Conservation (phyloP, 2,888 invertebrate species). For the Meghimatium bilineatum region DNA sequence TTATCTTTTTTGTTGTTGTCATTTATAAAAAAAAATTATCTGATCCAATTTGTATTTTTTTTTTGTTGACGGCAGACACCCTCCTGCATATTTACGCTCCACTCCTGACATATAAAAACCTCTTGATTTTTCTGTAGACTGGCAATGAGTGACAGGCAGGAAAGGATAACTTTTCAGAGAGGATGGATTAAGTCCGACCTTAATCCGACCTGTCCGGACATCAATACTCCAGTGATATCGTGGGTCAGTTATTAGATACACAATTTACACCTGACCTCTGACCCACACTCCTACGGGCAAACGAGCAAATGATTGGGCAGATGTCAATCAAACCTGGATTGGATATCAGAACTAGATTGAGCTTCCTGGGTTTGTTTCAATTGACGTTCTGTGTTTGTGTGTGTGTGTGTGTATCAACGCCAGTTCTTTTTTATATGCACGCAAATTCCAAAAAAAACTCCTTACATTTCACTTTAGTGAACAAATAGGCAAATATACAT, state of each 20-base stretch:
- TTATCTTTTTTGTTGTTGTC: too few species aligned
- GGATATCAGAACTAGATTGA: slow-evolving; percentile 3
- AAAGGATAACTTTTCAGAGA: slow-evolving; percentile 4
- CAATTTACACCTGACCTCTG: slow-evolving; percentile 43
- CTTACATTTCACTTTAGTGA: too few species aligned
- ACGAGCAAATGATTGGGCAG: slow-evolving; percentile 13
- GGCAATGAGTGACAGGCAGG: slow-evolving; percentile 17
- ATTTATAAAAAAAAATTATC: too few species aligned
- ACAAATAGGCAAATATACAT: too few species aligned
- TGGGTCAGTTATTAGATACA: slow-evolving; percentile 33
- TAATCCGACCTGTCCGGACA: not conserved
- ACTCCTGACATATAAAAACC: not conserved
- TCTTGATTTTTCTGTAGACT: not conserved
- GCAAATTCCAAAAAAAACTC: too few species aligned
- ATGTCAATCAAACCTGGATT: slow-evolving; percentile 34
- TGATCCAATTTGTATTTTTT: not conserved
- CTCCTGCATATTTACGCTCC: not conserved
- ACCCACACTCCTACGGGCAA: not conserved
- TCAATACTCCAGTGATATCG: slow-evolving; percentile 32
- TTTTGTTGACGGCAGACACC: not conserved
- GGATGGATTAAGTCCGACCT: slow-evolving; percentile 39
- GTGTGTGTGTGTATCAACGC: not conserved
- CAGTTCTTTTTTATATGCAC: too few species aligned
- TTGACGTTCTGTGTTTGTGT: not conserved
- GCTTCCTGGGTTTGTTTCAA: not conserved